Evolutionary conservation across 2,797 vertebrate species (phyloP).

Genomic region (Phalanger gymnotis): DNA sequence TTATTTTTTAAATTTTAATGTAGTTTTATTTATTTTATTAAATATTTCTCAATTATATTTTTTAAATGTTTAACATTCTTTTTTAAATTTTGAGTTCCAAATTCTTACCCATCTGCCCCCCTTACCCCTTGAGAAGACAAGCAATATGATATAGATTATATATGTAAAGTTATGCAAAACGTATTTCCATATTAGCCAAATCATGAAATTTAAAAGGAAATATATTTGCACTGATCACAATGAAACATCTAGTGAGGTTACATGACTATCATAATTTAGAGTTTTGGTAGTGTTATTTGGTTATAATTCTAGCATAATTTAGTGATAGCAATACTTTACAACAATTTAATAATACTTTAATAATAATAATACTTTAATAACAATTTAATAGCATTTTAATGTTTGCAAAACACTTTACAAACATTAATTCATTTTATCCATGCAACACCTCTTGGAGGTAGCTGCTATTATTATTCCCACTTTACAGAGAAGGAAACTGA

Average conservation of each 20-base stretch:
- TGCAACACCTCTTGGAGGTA: neutral
- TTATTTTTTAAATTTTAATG: neutral
- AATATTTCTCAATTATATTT: neutral
- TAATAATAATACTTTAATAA: no score
- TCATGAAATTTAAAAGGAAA: constrained; percentile 31
- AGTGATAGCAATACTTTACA: neutral
- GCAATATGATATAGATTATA: no score
- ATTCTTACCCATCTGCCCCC: rapidly evolving
- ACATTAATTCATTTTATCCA: neutral
- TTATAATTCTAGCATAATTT: constrained; percentile 10
- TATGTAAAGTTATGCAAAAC: constrained; percentile 20
- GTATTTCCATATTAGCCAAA: constrained; percentile 21
- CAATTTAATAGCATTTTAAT: neutral
- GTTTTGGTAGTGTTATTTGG: constrained; percentile 15
- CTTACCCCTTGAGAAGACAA: neutral
- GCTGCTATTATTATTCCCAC: neutral
- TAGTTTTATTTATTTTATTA: neutral
- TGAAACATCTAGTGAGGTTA: constrained; percentile 8
- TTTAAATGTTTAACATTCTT: neutral
- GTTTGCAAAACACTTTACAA: neutral
- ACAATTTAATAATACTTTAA: no score
- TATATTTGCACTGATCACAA: constrained; percentile 26
- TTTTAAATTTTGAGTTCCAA: neutral
- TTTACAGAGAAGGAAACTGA: neutral
- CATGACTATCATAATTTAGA: constrained; percentile 36